A percentile compares a stretch with the other conserved stretches of the same genome.
Conservation (phyloP, 2,888 invertebrate species). For the Azorinus chamasolen region DNA sequence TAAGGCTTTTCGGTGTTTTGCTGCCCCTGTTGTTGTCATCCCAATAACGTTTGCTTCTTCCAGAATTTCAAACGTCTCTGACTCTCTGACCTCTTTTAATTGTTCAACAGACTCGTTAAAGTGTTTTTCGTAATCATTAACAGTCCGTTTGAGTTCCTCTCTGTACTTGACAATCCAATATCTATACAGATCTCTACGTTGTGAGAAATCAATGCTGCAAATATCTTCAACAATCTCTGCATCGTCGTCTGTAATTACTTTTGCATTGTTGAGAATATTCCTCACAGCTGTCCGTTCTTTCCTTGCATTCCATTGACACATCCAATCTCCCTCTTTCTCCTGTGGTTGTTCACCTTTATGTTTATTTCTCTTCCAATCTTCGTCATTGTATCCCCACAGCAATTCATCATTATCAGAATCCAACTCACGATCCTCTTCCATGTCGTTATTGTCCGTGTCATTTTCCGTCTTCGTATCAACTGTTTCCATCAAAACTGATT, state of each 20-base stretch:
- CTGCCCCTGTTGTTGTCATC: conserved; percentile 85
- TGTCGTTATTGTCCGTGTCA: conserved; percentile 13
- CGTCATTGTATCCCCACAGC: conserved; percentile 1
- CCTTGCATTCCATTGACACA: conserved; percentile 21
- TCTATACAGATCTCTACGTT: conserved; percentile 87
- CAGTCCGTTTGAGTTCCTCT: conserved; percentile 43
- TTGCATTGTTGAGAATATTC: conserved; percentile 24
- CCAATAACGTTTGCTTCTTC: conserved; percentile 75
- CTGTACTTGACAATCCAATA: conserved; percentile 81
- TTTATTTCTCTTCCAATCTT: neutral
- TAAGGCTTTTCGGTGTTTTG: conserved; percentile 76
- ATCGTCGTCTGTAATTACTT: conserved; percentile 64
- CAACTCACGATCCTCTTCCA: conserved; percentile 55
- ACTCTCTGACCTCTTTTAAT: conserved; percentile 62
- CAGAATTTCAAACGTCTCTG: conserved; percentile 75
- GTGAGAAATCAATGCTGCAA: neutral
- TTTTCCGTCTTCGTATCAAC: conserved; percentile 6
- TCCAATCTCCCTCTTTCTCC: conserved; percentile 23
- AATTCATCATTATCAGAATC: conserved; percentile 41
- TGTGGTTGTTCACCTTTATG: neutral
- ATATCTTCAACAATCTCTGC: conserved; percentile 12
- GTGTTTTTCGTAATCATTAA: conserved; percentile 44
- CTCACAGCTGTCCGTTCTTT: conserved; percentile 39
- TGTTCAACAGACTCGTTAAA: conserved; percentile 59
- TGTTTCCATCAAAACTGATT: conserved; percentile 7